Percentiles rank a stretch among this genome's conserved stretches.
Conservation (phyloP, 1,140 invertebrate species). For the Anastrepha obliqua region DNA sequence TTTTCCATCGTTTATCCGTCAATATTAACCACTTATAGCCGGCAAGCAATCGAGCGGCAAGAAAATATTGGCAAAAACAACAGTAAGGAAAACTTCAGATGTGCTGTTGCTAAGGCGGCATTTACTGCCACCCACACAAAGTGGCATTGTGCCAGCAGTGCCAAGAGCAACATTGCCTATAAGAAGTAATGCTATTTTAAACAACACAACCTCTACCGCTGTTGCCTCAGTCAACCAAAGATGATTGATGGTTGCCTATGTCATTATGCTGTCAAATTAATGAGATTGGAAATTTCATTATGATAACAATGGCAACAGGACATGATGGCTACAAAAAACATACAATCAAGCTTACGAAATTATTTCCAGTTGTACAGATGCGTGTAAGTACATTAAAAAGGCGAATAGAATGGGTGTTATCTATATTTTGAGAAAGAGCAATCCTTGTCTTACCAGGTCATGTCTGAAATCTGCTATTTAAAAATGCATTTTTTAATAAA, state of each 20-base stretch:
- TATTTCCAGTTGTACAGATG: too few relatives aligned
- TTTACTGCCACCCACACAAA: not conserved
- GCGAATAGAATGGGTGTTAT: too few relatives aligned
- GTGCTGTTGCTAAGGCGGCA: not conserved
- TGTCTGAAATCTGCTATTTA: too few relatives aligned
- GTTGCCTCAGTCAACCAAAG: not conserved
- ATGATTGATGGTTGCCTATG: conserved; percentile 36
- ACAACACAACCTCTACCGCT: not conserved
- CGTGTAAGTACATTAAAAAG: too few relatives aligned
- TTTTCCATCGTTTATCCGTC: not conserved
- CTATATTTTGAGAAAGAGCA: too few relatives aligned
- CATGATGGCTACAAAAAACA: not conserved
- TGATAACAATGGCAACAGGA: conserved; percentile 36
- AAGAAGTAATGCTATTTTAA: not conserved
- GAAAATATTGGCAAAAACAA: conserved; percentile 27
- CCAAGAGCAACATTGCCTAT: not conserved
- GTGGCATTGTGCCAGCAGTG: not conserved
- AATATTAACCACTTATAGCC: conserved; percentile 25
- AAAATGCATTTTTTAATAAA: too few relatives aligned
- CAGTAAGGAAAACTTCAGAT: not conserved
- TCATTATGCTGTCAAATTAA: conserved; percentile 33
- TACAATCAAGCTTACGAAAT: too few relatives aligned
- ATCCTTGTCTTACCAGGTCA: too few relatives aligned
- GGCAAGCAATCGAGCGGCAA: conserved; percentile 5
- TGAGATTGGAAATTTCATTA: conserved; percentile 42